phyloP scores from a whole-genome alignment of 2,888 invertebrate species.

The Neocrepidodera transversa region DNA sequence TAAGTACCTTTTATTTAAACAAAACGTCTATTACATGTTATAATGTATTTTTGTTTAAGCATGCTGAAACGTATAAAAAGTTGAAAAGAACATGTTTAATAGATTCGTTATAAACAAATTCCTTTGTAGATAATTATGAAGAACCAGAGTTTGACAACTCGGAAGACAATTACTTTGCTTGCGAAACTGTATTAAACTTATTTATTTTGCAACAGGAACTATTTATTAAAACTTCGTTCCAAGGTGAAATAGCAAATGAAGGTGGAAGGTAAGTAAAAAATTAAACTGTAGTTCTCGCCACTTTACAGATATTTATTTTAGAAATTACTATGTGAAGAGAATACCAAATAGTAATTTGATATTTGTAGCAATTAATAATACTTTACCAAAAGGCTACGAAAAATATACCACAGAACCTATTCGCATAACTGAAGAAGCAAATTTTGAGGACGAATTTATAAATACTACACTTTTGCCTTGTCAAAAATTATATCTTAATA shows the following conservation, averaged over 20 bases:
- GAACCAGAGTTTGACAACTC: conserved; percentile 58
- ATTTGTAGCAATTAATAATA: conserved; percentile 73
- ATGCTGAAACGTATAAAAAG: too few relatives aligned
- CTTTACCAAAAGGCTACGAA: conserved; percentile 28
- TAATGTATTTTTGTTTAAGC: too few relatives aligned
- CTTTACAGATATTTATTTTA: conserved; percentile 43
- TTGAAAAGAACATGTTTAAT: too few relatives aligned
- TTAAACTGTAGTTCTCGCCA: background rate
- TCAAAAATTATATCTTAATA: conserved; percentile 77
- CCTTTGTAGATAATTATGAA: conserved; percentile 48
- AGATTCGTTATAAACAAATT: too few relatives aligned
- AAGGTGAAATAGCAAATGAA: conserved; percentile 40
- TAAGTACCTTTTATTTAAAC: too few relatives aligned
- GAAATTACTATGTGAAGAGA: conserved; percentile 74
- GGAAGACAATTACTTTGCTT: conserved; percentile 53
- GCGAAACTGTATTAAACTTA: conserved; percentile 51
- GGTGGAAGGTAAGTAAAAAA: conserved; percentile 30
- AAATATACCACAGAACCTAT: conserved; percentile 63
- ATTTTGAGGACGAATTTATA: conserved; percentile 57
- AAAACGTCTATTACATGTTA: too few relatives aligned
- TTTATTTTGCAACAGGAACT: conserved; percentile 48
- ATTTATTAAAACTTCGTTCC: conserved; percentile 46
- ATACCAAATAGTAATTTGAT: conserved; percentile 81
- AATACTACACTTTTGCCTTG: conserved; percentile 70
- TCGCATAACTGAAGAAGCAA: conserved; percentile 45